Percentiles rank a stretch among this genome's conserved stretches.
Conservation (phyloP, 2,888 invertebrate genomes). For the Drosophila cognata region DNA sequence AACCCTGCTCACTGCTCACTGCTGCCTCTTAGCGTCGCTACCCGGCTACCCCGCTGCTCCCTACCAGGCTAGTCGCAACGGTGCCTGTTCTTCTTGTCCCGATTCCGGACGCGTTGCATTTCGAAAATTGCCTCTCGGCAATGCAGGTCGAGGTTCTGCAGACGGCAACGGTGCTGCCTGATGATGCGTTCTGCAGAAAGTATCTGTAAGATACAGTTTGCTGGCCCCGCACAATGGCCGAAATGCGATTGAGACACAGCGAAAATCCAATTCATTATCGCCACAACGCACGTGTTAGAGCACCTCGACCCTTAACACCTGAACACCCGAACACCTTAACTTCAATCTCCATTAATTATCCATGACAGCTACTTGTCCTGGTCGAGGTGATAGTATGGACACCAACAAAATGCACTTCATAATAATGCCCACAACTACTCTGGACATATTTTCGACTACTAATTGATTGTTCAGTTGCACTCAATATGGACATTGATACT, state of each 20-base stretch:
- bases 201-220: conserved; percentile 56
- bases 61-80: conserved; percentile 1
- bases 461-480: neutral
- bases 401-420: neutral
- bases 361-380: conserved; percentile 32
- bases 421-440: neutral
- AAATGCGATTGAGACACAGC: conserved; percentile 42
- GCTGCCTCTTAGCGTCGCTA: neutral
- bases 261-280: conserved; percentile 38
- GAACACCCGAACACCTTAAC: conserved; percentile 17
- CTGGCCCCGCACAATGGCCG: conserved; percentile 42
- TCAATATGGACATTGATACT: neutral
- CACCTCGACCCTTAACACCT: conserved; percentile 15
- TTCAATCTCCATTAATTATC: conserved; percentile 46
- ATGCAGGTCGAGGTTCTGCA: conserved; percentile 38
- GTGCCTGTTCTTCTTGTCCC: conserved; percentile 28
- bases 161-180: conserved; percentile 26
- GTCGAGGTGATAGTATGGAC: neutral
- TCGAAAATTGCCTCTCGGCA: conserved; percentile 69
- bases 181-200: conserved; percentile 47
- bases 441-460: neutral
- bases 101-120: conserved; percentile 57
- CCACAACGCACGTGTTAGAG: conserved; percentile 34
- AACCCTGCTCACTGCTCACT: conserved; percentile 2
- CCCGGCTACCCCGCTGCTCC: neutral